Evolutionary conservation across 1,140 invertebrate species (phyloP).

Genomic region (Aleiodes sp.): DNA sequence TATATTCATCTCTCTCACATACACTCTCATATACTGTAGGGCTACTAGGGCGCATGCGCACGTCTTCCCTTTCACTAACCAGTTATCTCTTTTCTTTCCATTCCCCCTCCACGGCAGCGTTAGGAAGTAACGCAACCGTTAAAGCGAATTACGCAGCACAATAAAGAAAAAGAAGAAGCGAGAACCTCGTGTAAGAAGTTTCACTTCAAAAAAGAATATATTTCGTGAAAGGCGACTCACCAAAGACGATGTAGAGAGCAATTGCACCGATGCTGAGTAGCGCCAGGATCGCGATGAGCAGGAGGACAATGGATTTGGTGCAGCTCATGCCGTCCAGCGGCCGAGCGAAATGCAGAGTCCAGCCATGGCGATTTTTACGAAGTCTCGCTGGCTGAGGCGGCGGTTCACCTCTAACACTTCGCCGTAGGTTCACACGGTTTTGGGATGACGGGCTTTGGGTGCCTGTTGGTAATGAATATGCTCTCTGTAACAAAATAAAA

Average conservation of each 20-base stretch:
- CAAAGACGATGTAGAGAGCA: conserved; percentile 60
- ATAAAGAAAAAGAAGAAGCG: neutral
- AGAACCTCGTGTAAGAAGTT: no score
- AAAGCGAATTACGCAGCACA: no score
- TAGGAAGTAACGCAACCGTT: no score
- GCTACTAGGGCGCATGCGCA: no score
- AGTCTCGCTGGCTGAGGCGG: conserved; percentile 59
- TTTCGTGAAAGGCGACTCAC: conserved; percentile 41
- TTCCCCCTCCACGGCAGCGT: no score
- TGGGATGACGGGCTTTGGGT: conserved; percentile 59
- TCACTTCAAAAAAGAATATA: no score
- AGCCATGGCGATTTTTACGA: conserved; percentile 58
- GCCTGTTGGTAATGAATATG: conserved; percentile 57
- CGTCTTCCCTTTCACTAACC: no score
- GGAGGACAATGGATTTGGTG: conserved; percentile 52
- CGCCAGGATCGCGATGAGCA: conserved; percentile 52
- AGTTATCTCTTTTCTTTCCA: no score
- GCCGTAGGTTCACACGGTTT: conserved; percentile 59
- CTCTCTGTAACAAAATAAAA: conserved; percentile 54
- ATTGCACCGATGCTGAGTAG: conserved; percentile 57
- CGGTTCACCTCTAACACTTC: conserved; percentile 60
- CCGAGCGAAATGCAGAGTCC: conserved; percentile 58
- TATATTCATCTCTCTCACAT: no score
- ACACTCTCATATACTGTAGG: no score
- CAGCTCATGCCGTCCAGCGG: conserved; percentile 52